Conservation (phyloP, 1,140 invertebrate species). For the Steinernema khuongi region DNA sequence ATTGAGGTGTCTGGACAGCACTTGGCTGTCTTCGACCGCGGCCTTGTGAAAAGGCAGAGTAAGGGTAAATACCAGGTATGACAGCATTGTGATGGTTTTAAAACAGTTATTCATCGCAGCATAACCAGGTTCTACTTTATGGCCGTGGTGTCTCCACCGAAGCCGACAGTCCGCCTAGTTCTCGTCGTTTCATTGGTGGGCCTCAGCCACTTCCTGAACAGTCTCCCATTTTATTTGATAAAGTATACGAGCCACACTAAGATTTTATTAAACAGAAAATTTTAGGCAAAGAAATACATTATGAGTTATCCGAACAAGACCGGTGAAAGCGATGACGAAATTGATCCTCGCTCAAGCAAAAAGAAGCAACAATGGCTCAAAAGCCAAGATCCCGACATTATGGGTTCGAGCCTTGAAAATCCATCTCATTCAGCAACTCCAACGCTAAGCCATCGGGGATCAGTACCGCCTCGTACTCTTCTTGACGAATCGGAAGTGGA, state of each 20-base stretch:
- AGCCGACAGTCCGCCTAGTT: conserved; percentile 47
- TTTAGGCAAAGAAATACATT: conserved; percentile 52
- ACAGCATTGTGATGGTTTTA: neutral
- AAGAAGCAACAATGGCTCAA: conserved; percentile 45
- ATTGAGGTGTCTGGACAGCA: conserved; percentile 35
- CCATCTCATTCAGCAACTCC: conserved; percentile 27
- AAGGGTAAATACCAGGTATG: conserved; percentile 57
- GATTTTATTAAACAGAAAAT: no score
- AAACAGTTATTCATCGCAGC: conserved; percentile 40
- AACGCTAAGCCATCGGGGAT: conserved; percentile 30
- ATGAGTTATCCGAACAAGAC: conserved; percentile 49
- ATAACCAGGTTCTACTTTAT: conserved; percentile 48
- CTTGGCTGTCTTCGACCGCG: conserved; percentile 50
- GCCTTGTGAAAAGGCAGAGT: conserved; percentile 54
- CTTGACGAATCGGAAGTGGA: neutral
- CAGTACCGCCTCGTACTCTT: conserved; percentile 44
- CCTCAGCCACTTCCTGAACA: conserved; percentile 53
- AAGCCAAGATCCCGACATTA: conserved; percentile 46
- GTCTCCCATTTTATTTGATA: conserved; percentile 55
- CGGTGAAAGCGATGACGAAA: conserved; percentile 41
- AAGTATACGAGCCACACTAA: conserved; percentile 37
- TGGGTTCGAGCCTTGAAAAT: neutral
- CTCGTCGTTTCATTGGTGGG: conserved; percentile 46
- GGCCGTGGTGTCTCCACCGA: conserved; percentile 57
- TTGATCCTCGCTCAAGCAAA: conserved; percentile 17